phyloP scores from a whole-genome alignment of 2,888 invertebrate genomes.

The Phymatocera aterrima region DNA sequence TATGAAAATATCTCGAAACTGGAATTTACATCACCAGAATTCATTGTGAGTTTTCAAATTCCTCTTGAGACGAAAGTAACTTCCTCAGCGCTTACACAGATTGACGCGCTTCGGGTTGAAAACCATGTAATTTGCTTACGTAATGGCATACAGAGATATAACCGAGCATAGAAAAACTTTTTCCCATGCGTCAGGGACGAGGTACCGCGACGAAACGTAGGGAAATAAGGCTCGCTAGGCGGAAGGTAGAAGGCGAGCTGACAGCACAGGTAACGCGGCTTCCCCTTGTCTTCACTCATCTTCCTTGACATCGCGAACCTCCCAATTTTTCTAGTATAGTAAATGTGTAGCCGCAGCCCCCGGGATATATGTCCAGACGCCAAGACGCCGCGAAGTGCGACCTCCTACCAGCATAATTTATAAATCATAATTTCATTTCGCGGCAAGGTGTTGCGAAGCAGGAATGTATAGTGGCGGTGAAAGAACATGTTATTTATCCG shows the following conservation, averaged over 20 bases:
- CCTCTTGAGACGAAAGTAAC: slow-evolving; percentile 9
- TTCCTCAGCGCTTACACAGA: slow-evolving; percentile 26
- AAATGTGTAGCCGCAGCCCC: slow-evolving; percentile 11
- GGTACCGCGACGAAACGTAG: slow-evolving; percentile 37
- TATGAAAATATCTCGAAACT: background rate
- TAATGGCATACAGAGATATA: slow-evolving; percentile 23
- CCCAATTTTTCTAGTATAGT: background rate
- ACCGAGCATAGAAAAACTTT: slow-evolving; percentile 32
- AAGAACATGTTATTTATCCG: slow-evolving; percentile 49
- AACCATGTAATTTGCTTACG: slow-evolving; percentile 42
- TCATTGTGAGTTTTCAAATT: background rate
- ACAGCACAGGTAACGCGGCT: slow-evolving; percentile 26
- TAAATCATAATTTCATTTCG: slow-evolving; percentile 68
- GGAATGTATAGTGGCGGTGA: slow-evolving; percentile 65
- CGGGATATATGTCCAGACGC: slow-evolving; percentile 39
- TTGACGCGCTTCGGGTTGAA: slow-evolving; percentile 37
- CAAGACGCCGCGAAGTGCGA: slow-evolving; percentile 50
- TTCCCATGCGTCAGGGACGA: slow-evolving; percentile 5
- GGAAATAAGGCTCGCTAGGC: slow-evolving; percentile 14
- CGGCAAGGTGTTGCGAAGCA: slow-evolving; percentile 55
- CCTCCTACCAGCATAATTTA: slow-evolving; percentile 56
- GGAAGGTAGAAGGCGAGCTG: slow-evolving; percentile 32
- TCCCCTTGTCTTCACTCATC: slow-evolving; percentile 41
- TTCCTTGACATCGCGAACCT: slow-evolving; percentile 26
- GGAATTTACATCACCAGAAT: background rate